These are phyloP conservation scores for Plotosus lineatus DNA, from an alignment of 2,113 vertebrate species.

Conservation along the genomic window DNA sequence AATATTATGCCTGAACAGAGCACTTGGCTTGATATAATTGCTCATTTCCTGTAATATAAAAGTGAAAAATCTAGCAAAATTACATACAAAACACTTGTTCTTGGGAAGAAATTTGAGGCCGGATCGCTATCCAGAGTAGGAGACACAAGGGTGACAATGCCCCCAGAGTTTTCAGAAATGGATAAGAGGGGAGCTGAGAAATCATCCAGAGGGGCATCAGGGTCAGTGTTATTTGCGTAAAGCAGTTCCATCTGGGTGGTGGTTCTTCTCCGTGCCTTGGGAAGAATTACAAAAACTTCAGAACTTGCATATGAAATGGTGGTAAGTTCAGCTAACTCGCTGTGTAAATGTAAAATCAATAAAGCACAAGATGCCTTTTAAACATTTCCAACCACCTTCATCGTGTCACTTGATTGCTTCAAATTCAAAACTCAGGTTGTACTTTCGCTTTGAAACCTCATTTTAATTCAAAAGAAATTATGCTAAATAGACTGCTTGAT, in stretches of 20 bases:
- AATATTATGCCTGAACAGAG: neutral
- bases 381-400: neutral
- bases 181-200: slow-evolving; percentile 71
- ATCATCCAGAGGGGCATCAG: slow-evolving; percentile 75
- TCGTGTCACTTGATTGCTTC: neutral
- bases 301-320: neutral
- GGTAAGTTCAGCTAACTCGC: neutral
- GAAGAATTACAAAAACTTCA: neutral
- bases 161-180: slow-evolving; percentile 74
- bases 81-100: slow-evolving; percentile 87
- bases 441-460: neutral
- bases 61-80: neutral
- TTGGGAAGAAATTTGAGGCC: slow-evolving; percentile 69
- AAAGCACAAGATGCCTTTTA: neutral
- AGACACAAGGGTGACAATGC: slow-evolving; percentile 67
- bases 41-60: neutral
- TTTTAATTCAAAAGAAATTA: neutral
- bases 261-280: slow-evolving; percentile 90
- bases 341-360: neutral
- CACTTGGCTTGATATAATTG: neutral
- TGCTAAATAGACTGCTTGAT: neutral
- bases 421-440: neutral
- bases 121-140: slow-evolving; percentile 62
- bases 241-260: slow-evolving; percentile 97
- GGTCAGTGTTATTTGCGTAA: slow-evolving; percentile 85